A percentile compares a stretch with the other conserved stretches of the same genome.
Evolutionary conservation across 1,140 invertebrate genomes (phyloP).

Genomic region (Drosophila seguyi): DNA sequence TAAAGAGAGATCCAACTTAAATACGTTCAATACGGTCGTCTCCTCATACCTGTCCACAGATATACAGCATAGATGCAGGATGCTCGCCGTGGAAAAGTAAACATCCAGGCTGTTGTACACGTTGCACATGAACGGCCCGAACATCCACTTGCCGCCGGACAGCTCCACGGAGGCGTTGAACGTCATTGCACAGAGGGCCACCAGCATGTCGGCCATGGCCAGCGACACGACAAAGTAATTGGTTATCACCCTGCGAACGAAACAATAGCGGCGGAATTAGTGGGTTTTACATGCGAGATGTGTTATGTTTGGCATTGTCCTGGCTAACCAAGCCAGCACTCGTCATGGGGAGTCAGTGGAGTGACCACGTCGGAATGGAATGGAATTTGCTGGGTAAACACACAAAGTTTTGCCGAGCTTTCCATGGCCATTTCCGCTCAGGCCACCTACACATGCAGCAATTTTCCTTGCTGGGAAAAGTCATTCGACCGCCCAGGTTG

Average conservation of each 20-base stretch:
- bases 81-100: slow-evolving; percentile 97
- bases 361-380: slow-evolving; percentile 5
- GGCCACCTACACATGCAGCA: slow-evolving; percentile 46
- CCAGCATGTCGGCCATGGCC: slow-evolving; percentile 95
- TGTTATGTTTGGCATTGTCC: slow-evolving; percentile 11
- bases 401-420: slow-evolving; percentile 23
- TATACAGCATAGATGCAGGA: slow-evolving; percentile 97
- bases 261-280: slow-evolving; percentile 22
- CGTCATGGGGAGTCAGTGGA: not conserved
- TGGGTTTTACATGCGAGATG: slow-evolving; percentile 6
- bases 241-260: slow-evolving; percentile 90
- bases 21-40: slow-evolving; percentile 12
- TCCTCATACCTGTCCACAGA: slow-evolving; percentile 91
- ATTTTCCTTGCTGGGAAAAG: slow-evolving; percentile 70
- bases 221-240: slow-evolving; percentile 98
- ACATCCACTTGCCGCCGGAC: slow-evolving; percentile 92
- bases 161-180: slow-evolving; percentile 96
- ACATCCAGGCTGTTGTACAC: slow-evolving; percentile 98
- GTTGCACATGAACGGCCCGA: slow-evolving; percentile 95
- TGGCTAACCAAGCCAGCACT: not conserved
- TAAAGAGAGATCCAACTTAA: slow-evolving; percentile 29
- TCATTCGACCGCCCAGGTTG: slow-evolving; percentile 49
- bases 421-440: slow-evolving; percentile 45
- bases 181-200: slow-evolving; percentile 97
- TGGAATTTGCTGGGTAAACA: slow-evolving; percentile 10